Conservation (phyloP, 2,888 invertebrate genomes). For the Sphaerolaimus hirsutus region DNA sequence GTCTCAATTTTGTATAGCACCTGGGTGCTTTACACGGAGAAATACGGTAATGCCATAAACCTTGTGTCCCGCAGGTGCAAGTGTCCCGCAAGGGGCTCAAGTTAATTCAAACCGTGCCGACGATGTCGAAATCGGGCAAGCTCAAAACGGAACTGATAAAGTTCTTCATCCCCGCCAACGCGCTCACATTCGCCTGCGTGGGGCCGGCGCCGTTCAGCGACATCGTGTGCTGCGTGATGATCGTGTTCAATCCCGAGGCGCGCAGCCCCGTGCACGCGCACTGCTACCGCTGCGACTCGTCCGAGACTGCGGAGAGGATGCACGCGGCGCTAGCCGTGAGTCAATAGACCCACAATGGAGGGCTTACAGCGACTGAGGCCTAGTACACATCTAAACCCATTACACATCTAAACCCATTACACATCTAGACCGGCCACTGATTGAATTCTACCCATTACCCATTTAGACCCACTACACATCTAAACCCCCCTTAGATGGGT, state of each 20-base stretch:
- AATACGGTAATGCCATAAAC: too few relatives aligned
- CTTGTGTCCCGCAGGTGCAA: too few relatives aligned
- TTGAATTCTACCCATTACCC: too few relatives aligned
- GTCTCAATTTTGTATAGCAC: too few relatives aligned
- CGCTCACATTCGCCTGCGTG: slow-evolving; percentile 66
- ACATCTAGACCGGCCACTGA: too few relatives aligned
- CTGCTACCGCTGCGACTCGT: slow-evolving; percentile 64
- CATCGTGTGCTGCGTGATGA: slow-evolving; percentile 43
- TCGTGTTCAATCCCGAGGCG: slow-evolving; percentile 76
- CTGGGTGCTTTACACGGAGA: too few relatives aligned
- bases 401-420: too few relatives aligned
- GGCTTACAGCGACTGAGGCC: too few relatives aligned
- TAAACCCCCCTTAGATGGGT: too few relatives aligned
- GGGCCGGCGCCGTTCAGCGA: slow-evolving; percentile 33
- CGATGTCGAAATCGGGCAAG: slow-evolving; percentile 22
- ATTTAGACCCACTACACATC: too few relatives aligned
- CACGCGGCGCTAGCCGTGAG: slow-evolving; percentile 57
- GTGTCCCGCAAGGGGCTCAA: slow-evolving; percentile 63
- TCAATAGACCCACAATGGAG: too few relatives aligned
- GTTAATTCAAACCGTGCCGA: slow-evolving; percentile 53
- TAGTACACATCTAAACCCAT: too few relatives aligned
- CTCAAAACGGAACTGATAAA: slow-evolving; percentile 42
- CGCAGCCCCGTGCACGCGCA: slow-evolving; percentile 83
- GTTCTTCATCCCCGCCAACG: slow-evolving; percentile 76
- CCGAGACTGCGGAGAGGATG: slow-evolving; percentile 66